A percentile compares a stretch with the other conserved stretches of the same genome.
Evolutionary conservation across 2,888 invertebrate genomes (phyloP).

Genomic region (Dynastes hyllus): DNA sequence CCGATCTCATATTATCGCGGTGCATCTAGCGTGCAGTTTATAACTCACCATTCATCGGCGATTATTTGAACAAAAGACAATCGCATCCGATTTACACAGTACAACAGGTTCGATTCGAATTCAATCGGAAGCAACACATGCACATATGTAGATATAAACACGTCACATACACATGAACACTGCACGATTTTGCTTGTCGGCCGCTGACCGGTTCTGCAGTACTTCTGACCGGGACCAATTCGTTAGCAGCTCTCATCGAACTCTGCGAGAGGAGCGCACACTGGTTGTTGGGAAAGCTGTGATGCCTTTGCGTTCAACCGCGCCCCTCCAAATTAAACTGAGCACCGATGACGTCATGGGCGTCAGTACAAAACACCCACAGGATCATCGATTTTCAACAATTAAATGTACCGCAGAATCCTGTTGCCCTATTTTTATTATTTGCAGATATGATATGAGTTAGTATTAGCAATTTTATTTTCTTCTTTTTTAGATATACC

Average conservation of each 20-base stretch:
- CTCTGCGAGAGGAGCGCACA: slow-evolving; percentile 44
- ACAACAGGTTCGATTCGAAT: slow-evolving; percentile 30
- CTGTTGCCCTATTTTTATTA: slow-evolving; percentile 1
- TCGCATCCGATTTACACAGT: slow-evolving; percentile 9
- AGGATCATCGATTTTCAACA: slow-evolving; percentile 64
- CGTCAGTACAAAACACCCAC: slow-evolving; percentile 64
- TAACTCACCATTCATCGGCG: slow-evolving; percentile 2
- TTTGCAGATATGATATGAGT: background rate
- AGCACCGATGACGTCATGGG: slow-evolving; percentile 71
- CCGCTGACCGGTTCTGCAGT: slow-evolving; percentile 40
- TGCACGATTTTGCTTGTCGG: background rate
- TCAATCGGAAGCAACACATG: slow-evolving; percentile 10
- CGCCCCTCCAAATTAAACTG: slow-evolving; percentile 65
- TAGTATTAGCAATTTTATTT: slow-evolving; percentile 4
- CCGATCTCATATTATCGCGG: slow-evolving; percentile 9
- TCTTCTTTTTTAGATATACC: background rate
- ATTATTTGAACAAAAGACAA: slow-evolving; percentile 2
- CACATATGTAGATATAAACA: slow-evolving; percentile 1
- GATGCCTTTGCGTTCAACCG: slow-evolving; percentile 50
- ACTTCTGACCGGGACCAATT: slow-evolving; percentile 40
- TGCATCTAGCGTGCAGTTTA: slow-evolving; percentile 16
- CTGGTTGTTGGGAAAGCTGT: slow-evolving; percentile 44
- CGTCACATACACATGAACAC: slow-evolving; percentile 10
- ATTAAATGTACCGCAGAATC: slow-evolving; percentile 47
- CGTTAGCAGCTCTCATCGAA: slow-evolving; percentile 32